These are phyloP conservation scores for Hemicentrotus pulcherrimus DNA, from an alignment of 35 echinoderm and acorn worm genomes.

Conservation along the genomic window DNA sequence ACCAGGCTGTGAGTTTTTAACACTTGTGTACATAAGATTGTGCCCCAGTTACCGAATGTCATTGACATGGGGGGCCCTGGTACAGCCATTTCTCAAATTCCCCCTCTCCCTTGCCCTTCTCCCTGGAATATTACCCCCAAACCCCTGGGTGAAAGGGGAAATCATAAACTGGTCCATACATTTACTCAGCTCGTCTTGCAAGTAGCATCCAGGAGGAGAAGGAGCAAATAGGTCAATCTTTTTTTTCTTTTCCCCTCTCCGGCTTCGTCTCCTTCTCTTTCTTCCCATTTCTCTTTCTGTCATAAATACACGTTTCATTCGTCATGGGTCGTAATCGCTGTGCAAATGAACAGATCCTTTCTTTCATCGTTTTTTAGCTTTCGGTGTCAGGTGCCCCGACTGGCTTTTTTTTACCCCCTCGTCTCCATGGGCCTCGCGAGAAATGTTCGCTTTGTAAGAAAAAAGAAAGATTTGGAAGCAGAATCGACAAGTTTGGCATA, in stretches of 20 bases:
- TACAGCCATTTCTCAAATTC: constrained; percentile 31
- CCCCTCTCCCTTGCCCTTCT: background rate
- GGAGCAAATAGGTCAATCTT: constrained; percentile 48
- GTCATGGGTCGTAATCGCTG: constrained; percentile 42
- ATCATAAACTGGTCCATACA: constrained; percentile 20
- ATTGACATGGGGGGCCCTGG: constrained; percentile 11
- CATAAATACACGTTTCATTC: constrained; percentile 40
- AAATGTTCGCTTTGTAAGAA: background rate
- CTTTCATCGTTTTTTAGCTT: constrained; percentile 32
- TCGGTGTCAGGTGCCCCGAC: constrained; percentile 14
- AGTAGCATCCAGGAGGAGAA: constrained; percentile 17
- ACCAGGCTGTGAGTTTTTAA: background rate
- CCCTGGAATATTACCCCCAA: constrained; percentile 12
- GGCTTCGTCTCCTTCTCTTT: background rate
- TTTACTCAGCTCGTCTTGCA: constrained; percentile 30
- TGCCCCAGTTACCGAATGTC: constrained; percentile 21
- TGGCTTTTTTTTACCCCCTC: background rate
- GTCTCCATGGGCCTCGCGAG: background rate
- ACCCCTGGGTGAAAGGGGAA: background rate
- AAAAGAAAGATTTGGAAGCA: background rate
- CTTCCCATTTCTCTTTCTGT: constrained; percentile 30
- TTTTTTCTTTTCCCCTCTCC: background rate
- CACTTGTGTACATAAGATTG: background rate
- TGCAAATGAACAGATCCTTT: constrained; percentile 45
- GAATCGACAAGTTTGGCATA: constrained; percentile 30